phyloP scores from a whole-genome alignment of 2,113 vertebrate species.

The Neotoma lepida region DNA sequence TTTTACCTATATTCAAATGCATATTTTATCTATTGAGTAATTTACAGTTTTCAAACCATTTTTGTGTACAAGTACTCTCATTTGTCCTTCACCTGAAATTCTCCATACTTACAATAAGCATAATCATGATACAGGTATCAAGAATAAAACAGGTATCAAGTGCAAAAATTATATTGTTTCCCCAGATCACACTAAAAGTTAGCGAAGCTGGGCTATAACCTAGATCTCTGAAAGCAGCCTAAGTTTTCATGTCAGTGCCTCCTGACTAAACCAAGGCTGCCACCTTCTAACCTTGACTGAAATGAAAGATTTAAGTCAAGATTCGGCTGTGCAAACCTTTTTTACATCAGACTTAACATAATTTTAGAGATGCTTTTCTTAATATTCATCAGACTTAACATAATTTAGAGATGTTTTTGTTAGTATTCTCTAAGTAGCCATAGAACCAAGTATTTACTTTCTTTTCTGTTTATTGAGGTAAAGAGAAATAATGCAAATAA shows the following conservation, averaged over 20 bases:
- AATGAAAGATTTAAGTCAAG: constrained; percentile 34
- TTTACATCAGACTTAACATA: not conserved
- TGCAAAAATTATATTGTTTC: not conserved
- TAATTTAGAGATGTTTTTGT: not conserved
- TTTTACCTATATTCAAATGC: constrained; percentile 4
- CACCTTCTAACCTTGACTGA: not conserved
- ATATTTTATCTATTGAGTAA: not conserved
- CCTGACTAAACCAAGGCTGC: not conserved
- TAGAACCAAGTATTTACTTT: not conserved
- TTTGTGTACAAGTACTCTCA: not conserved
- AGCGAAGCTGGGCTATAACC: not conserved
- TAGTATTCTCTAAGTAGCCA: constrained; percentile 15
- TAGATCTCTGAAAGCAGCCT: not conserved
- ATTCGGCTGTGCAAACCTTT: not conserved
- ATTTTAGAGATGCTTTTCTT: not conserved
- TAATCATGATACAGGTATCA: not conserved
- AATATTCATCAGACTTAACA: not conserved
- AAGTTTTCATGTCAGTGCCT: not conserved
- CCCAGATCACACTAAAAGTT: not conserved
- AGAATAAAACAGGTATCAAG: not conserved
- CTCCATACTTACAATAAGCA: not conserved
- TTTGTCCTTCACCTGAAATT: constrained; percentile 23
- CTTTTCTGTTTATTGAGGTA: not conserved
- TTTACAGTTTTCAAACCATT: constrained; percentile 36
- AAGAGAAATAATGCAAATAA: constrained; percentile 20